A percentile compares a stretch with the other conserved stretches of the same genome.
Evolutionary conservation across 2,797 vertebrate genomes (phyloP).

Genomic region (Paguma larvata): DNA sequence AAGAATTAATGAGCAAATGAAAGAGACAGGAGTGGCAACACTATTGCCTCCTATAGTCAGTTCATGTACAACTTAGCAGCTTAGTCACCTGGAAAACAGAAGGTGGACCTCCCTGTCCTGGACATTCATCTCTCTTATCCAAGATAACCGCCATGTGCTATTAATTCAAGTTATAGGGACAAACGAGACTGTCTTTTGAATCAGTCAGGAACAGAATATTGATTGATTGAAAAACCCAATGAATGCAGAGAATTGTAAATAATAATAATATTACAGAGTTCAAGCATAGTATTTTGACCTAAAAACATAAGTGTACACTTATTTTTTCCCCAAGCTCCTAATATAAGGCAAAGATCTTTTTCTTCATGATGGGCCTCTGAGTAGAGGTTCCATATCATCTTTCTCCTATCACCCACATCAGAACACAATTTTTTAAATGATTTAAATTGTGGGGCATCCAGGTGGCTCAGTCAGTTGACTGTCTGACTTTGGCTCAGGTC

Average conservation of each 20-base stretch:
- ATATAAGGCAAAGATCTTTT: neutral
- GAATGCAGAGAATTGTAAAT: neutral
- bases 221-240: neutral
- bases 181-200: neutral
- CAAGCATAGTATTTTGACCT: neutral
- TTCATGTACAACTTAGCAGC: neutral
- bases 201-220: neutral
- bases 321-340: neutral
- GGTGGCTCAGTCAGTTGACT: too few relatives aligned
- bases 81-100: neutral
- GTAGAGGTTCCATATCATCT: neutral
- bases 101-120: neutral
- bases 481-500: too few relatives aligned
- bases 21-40: neutral
- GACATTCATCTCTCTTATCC: neutral
- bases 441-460: neutral
- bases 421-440: neutral
- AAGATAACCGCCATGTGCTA: neutral
- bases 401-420: neutral
- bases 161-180: neutral
- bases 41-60: neutral
- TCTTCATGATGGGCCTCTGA: neutral
- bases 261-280: neutral
- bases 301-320: neutral
- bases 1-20: slow-evolving; percentile 3